phyloP scores from a whole-genome alignment of 2,888 invertebrate genomes.

The Hirtodrosophila trivittata region DNA sequence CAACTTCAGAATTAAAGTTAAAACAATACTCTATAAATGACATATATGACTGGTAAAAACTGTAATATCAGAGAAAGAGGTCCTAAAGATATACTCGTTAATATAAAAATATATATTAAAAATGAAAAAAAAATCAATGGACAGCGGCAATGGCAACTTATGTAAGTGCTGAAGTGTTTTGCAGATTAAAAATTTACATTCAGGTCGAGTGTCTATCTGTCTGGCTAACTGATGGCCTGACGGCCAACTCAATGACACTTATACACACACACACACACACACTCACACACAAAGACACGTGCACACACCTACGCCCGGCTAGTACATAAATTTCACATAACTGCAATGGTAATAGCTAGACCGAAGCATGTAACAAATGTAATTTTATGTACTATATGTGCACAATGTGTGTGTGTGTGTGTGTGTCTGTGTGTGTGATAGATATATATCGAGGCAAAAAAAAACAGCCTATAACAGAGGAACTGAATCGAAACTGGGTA shows the following conservation, averaged over 20 bases:
- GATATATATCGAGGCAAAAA: constrained; percentile 6
- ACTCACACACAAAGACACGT: constrained; percentile 9
- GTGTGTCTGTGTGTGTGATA: not conserved
- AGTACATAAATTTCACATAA: constrained; percentile 43
- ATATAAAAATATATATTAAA: constrained; percentile 11
- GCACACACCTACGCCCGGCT: constrained; percentile 14
- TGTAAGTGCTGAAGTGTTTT: constrained; percentile 73
- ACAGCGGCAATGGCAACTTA: constrained; percentile 58
- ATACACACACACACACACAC: constrained; percentile 27
- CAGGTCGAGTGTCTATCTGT: constrained; percentile 77
- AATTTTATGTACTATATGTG: constrained; percentile 44
- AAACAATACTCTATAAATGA: no score
- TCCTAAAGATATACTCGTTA: not conserved
- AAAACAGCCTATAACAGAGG: constrained; percentile 53
- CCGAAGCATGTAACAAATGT: constrained; percentile 60
- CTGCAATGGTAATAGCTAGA: constrained; percentile 45
- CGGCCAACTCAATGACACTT: constrained; percentile 51
- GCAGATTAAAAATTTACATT: constrained; percentile 76
- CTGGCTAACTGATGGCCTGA: constrained; percentile 46
- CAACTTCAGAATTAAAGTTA: no score
- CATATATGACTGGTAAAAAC: no score
- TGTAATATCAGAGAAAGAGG: no score
- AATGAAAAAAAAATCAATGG: constrained; percentile 57
- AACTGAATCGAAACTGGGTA: not conserved
- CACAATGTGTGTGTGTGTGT: not conserved